These are phyloP conservation scores for Lates japonicus DNA, from an alignment of 2,797 vertebrate genomes.

Conservation along the genomic window DNA sequence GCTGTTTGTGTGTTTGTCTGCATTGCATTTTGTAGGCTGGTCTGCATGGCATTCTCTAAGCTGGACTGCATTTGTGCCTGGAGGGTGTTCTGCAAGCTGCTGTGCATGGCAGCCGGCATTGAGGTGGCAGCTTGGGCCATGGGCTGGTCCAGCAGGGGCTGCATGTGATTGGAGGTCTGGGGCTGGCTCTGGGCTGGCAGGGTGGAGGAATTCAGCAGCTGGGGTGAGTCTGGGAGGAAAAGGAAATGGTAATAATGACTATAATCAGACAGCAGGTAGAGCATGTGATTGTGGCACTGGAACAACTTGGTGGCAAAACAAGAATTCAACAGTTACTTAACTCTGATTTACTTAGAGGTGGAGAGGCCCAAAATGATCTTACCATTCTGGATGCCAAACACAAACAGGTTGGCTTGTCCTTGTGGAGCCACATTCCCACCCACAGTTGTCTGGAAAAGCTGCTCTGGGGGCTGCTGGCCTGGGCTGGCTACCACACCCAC, in stretches of 20 bases:
- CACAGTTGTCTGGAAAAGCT: conserved; percentile 92
- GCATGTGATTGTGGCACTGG: not conserved
- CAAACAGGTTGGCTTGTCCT: conserved; percentile 93
- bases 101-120: conserved; percentile 80
- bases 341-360: not conserved
- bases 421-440: conserved; percentile 90
- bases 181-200: conserved; percentile 90
- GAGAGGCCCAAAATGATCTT: conserved; percentile 67
- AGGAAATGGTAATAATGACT: conserved; percentile 5
- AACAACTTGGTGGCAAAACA: not conserved
- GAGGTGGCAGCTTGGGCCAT: conserved; percentile 88
- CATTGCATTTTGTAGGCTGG: conserved; percentile 74
- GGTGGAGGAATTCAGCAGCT: conserved; percentile 90
- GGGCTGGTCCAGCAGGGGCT: conserved; percentile 92
- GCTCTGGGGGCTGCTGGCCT: conserved; percentile 88
- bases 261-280: conserved; percentile 7
- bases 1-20: conserved; percentile 72
- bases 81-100: conserved; percentile 77
- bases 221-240: conserved; percentile 89
- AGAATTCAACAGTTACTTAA: not conserved
- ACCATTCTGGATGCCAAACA: conserved; percentile 98
- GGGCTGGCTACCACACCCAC: conserved; percentile 86
- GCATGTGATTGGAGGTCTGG: conserved; percentile 90
- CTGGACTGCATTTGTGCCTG: conserved; percentile 80
- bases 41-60: conserved; percentile 74